Percentiles rank a stretch among this genome's conserved stretches.
These are phyloP conservation scores for Oryzias melastigma DNA, from an alignment of 2,113 vertebrate species.

Conservation along the genomic window DNA sequence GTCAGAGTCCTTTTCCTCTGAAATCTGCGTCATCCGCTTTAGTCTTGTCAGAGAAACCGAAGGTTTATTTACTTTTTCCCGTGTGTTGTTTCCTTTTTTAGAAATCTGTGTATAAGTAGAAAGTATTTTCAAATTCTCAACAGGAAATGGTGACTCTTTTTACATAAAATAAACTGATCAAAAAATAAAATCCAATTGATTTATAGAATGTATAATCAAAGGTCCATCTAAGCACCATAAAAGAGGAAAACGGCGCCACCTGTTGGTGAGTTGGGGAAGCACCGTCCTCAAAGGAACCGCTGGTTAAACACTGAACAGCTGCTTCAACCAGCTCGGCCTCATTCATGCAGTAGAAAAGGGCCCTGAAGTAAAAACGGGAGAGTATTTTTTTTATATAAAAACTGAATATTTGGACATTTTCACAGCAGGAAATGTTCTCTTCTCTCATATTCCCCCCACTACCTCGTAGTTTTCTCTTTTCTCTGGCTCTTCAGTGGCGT, in stretches of 20 bases:
- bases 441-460: not conserved
- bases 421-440: no score
- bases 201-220: no score
- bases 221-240: no score
- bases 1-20: conserved; percentile 33
- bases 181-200: no score
- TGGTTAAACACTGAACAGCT: conserved; percentile 36
- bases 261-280: conserved; percentile 4
- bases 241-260: conserved; percentile 33
- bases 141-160: no score
- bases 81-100: not conserved
- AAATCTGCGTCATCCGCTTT: not conserved
- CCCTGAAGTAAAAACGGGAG: conserved; percentile 37
- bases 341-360: conserved; percentile 72
- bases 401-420: no score
- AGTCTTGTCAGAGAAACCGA: not conserved
- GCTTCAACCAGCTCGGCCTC: conserved; percentile 72
- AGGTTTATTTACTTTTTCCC: conserved; percentile 5
- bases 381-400: not conserved
- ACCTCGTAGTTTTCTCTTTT: conserved; percentile 47
- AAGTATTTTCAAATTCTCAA: no score
- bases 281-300: not conserved
- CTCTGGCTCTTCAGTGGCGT: conserved; percentile 28
- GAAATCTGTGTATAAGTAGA: conserved; percentile 20
- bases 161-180: no score